Evolutionary conservation across 2,888 invertebrate genomes (phyloP).

Genomic region (Noctua pronuba): DNA sequence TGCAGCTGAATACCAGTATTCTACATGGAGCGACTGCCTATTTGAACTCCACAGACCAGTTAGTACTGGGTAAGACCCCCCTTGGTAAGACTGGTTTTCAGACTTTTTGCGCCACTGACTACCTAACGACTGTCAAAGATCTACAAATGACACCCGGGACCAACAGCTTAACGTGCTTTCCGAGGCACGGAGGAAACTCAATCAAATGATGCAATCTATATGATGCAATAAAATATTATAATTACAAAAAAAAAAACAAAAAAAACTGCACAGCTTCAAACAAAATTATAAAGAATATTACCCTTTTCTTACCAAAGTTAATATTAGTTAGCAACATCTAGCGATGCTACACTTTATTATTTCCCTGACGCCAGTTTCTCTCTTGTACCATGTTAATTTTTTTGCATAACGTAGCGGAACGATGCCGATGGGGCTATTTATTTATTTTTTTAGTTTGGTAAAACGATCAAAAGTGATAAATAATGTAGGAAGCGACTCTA

Average conservation of each 20-base stretch:
- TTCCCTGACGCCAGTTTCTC: not conserved
- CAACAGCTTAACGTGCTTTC: too few relatives aligned
- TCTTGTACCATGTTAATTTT: not conserved
- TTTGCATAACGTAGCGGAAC: not conserved
- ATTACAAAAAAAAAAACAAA: not conserved
- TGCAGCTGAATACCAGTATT: too few relatives aligned
- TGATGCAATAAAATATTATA: not conserved
- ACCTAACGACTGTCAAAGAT: too few relatives aligned
- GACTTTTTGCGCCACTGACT: too few relatives aligned
- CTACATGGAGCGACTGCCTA: too few relatives aligned
- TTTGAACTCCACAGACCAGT: too few relatives aligned
- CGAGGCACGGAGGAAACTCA: too few relatives aligned
- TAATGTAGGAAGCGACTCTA: not conserved
- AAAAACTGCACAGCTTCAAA: too few relatives aligned
- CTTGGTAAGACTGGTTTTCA: too few relatives aligned
- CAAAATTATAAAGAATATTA: too few relatives aligned
- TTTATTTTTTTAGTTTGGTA: not conserved
- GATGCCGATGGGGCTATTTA: not conserved
- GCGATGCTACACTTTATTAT: constrained; percentile 3
- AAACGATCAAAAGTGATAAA: not conserved
- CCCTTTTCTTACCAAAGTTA: not conserved
- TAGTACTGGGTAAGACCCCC: too few relatives aligned
- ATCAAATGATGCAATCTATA: not conserved
- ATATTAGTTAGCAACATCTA: constrained; percentile 1
- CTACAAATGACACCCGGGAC: too few relatives aligned